phyloP scores from a whole-genome alignment of 1,140 invertebrate species.

The Choristoneura fumiferana region DNA sequence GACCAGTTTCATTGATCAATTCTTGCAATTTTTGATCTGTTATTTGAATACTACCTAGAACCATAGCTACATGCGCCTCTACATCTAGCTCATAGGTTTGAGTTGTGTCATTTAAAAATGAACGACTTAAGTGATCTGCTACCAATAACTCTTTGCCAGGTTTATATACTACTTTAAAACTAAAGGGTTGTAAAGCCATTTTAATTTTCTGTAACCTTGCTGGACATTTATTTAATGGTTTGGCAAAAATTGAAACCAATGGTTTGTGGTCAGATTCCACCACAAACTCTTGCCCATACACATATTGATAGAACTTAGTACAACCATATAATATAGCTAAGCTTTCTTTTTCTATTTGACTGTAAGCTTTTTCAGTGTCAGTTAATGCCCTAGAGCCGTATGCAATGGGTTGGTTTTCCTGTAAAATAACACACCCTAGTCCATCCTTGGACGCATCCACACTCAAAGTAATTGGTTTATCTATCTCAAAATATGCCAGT shows the following conservation, averaged over 20 bases:
- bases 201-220: neutral
- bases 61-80: conserved; percentile 15
- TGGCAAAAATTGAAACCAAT: conserved; percentile 12
- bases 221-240: neutral
- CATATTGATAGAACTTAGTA: conserved; percentile 21
- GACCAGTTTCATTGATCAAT: no score
- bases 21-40: neutral
- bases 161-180: conserved; percentile 20
- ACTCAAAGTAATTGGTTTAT: conserved; percentile 9
- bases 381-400: neutral
- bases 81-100: neutral
- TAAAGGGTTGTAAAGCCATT: conserved; percentile 10
- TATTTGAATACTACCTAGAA: neutral
- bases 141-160: conserved; percentile 17
- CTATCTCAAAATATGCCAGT: conserved; percentile 19
- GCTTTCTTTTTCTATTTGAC: conserved; percentile 12
- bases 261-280: conserved; percentile 22
- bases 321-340: conserved; percentile 21
- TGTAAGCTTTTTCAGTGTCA: neutral
- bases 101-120: neutral
- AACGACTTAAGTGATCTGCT: conserved; percentile 19
- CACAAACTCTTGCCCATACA: conserved; percentile 19
- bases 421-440: neutral
- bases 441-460: conserved; percentile 12
- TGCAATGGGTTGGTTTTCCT: neutral